These are phyloP conservation scores for Steinernema hermaphroditum DNA, from an alignment of 2,888 invertebrate species.

Conservation along the genomic window DNA sequence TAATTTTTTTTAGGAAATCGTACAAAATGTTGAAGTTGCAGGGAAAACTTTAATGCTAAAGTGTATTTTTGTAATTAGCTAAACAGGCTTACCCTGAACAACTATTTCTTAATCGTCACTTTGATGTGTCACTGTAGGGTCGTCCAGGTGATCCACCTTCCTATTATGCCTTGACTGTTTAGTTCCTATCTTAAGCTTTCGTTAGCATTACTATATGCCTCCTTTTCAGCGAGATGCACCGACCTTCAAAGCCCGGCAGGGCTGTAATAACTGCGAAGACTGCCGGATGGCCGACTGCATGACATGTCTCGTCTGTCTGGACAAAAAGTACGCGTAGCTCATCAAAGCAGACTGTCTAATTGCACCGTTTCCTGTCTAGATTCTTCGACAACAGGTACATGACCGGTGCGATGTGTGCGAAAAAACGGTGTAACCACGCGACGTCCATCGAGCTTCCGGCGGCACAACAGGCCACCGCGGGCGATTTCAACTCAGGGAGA, in stretches of 20 bases:
- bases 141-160: too few relatives aligned
- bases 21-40: too few relatives aligned
- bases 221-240: slow-evolving; percentile 65
- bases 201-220: too few relatives aligned
- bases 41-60: too few relatives aligned
- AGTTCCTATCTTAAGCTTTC: too few relatives aligned
- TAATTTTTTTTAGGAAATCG: too few relatives aligned
- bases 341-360: not conserved
- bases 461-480: slow-evolving; percentile 26
- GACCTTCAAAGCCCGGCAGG: slow-evolving; percentile 64
- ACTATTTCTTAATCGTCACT: too few relatives aligned
- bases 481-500: slow-evolving; percentile 30
- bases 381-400: slow-evolving; percentile 66
- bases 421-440: slow-evolving; percentile 66
- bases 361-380: slow-evolving; percentile 42
- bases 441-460: slow-evolving; percentile 58
- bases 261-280: slow-evolving; percentile 65
- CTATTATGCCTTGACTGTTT: too few relatives aligned
- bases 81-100: too few relatives aligned
- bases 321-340: slow-evolving; percentile 49
- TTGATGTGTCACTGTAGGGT: too few relatives aligned
- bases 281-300: slow-evolving; percentile 65
- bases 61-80: too few relatives aligned
- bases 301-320: slow-evolving; percentile 65
- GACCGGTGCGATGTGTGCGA: slow-evolving; percentile 66